These are phyloP conservation scores for Idris sp. DNA, from an alignment of 1,140 invertebrate species.

Conservation along the genomic window DNA sequence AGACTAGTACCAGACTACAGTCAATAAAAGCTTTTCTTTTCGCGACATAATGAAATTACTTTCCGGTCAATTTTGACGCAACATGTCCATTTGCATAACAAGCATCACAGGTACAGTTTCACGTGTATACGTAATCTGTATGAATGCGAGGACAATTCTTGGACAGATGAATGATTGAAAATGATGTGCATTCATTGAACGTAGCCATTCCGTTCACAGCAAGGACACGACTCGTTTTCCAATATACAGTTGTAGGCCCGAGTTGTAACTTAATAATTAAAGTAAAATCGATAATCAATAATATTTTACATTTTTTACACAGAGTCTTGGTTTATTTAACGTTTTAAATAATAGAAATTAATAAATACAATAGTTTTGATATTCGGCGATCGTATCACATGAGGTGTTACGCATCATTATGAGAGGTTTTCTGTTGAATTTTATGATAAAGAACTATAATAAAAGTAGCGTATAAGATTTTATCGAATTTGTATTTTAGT, in stretches of 20 bases:
- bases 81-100: slow-evolving; percentile 31
- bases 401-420: too few relatives aligned
- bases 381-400: too few relatives aligned
- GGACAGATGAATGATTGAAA: slow-evolving; percentile 76
- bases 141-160: slow-evolving; percentile 70
- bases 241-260: too few relatives aligned
- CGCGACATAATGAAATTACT: slow-evolving; percentile 19
- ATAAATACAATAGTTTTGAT: too few relatives aligned
- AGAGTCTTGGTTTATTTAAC: too few relatives aligned
- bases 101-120: slow-evolving; percentile 19
- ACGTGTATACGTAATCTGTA: slow-evolving; percentile 29
- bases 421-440: too few relatives aligned
- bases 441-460: too few relatives aligned
- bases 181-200: slow-evolving; percentile 76
- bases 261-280: slow-evolving; percentile 15
- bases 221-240: slow-evolving; percentile 72
- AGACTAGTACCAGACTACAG: neutral
- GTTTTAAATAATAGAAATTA: too few relatives aligned
- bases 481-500: too few relatives aligned
- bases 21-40: slow-evolving; percentile 29
- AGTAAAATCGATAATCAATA: too few relatives aligned
- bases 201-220: slow-evolving; percentile 64
- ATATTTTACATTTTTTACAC: too few relatives aligned
- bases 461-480: too few relatives aligned
- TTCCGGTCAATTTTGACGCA: slow-evolving; percentile 39